Evolutionary conservation across 92 coral and sea anemone genomes (phyloP), one percentile per base, ranked within the genome.

Genomic region (Porites evermanni): DNA sequence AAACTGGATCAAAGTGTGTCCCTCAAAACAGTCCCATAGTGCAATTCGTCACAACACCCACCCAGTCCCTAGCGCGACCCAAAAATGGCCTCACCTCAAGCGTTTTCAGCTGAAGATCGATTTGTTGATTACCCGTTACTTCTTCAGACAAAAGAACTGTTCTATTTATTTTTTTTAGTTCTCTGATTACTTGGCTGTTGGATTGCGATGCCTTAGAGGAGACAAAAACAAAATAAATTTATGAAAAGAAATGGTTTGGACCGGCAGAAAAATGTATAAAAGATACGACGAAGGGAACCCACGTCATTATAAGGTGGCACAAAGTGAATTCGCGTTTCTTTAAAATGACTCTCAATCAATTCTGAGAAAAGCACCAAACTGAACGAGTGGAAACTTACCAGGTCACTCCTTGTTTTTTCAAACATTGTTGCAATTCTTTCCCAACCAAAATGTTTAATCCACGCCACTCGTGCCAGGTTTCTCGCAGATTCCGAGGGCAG

Each of bases 401-500:
- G 79, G 81, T 95, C 93, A 9, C 93, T 86, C 10, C 83, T 84
- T 11, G 98, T 91, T 70, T 96, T 93, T 79, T 93, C 96, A 80
- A 90, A 93, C 79, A 96, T 78, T 12, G 94, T 80, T 0, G 98
- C 98, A 9, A 96, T 92, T 56, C 92, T 86, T 72, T 92, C 85
- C 98, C 98, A 96, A 38, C 93, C 93, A 76, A 94, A 85, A 75
- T 81, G 91, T 61, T 95, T 80, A 60, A 96, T 91, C 95, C 95
- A 96, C 13, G 93, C 84, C 13, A 96, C 93, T 71, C 95, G 88
- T 14, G 95, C 98, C 92, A 90, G 87, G 89, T 94, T 93, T 69
- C 98, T 82, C 65, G 98, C 98, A 18, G 98, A 96, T 86, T 95
- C 98, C 9, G 98, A 94, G 8, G 98, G 98, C 80, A 96, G 78